phyloP scores from a whole-genome alignment of 2,113 vertebrate genomes.

The Hylia prasina region DNA sequence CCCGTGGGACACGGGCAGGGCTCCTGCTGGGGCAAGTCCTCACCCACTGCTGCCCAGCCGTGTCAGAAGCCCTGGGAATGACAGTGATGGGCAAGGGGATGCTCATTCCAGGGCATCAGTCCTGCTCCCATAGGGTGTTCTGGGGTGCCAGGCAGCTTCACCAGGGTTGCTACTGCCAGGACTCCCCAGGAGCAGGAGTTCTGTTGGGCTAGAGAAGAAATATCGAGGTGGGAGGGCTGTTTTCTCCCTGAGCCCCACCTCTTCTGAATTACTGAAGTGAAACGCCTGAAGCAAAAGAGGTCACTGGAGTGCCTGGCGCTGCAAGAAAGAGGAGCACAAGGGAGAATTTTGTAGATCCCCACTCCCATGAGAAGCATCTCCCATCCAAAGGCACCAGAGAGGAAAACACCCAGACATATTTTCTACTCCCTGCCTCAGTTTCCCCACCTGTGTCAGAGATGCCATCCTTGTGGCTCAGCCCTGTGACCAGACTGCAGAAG shows the following conservation, averaged over 20 bases:
- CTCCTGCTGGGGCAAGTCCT: neutral
- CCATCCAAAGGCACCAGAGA: neutral
- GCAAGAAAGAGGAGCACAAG: neutral
- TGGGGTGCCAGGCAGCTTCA: neutral
- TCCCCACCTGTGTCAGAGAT: neutral
- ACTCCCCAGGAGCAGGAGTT: fast-evolving
- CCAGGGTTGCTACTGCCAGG: neutral
- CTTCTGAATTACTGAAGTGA: neutral
- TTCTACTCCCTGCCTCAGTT: neutral
- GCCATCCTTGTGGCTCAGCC: neutral
- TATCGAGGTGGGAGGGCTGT: fast-evolving
- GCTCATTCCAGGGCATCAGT: fast-evolving
- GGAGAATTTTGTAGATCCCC: neutral
- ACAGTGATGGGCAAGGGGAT: neutral
- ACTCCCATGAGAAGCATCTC: neutral
- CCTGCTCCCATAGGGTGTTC: fast-evolving
- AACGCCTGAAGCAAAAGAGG: neutral
- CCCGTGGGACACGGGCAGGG: fast-evolving
- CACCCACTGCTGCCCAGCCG: neutral
- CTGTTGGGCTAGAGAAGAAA: neutral
- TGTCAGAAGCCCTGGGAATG: fast-evolving
- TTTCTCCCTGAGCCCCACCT: neutral
- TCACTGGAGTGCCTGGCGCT: neutral
- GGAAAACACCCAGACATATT: neutral
- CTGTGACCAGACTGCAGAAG: neutral